These are phyloP conservation scores for Alectoris magna DNA, from an alignment of 2,797 vertebrate genomes.

Conservation along the genomic window DNA sequence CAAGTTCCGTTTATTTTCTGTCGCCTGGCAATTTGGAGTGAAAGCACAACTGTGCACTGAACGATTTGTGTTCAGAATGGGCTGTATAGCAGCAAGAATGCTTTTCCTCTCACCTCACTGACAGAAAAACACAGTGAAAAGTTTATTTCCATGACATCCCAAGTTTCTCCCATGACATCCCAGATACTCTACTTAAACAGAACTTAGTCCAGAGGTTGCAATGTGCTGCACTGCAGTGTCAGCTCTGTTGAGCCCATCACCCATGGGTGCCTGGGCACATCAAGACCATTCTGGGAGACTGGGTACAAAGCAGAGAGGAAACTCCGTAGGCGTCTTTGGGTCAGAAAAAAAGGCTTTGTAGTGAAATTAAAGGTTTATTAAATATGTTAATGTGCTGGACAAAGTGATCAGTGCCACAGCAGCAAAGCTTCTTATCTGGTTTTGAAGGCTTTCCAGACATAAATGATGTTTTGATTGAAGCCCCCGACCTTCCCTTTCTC, in stretches of 20 bases:
- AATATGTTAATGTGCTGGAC: neutral
- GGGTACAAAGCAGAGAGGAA: neutral
- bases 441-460: neutral
- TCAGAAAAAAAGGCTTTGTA: neutral
- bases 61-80: neutral
- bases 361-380: neutral
- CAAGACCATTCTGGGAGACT: neutral
- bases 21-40: neutral
- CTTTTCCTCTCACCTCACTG: neutral
- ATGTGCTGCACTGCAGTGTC: neutral
- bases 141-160: neutral
- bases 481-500: neutral
- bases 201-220: neutral
- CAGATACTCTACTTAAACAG: neutral
- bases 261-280: too few relatives aligned
- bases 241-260: neutral
- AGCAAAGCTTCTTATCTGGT: neutral
- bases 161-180: neutral
- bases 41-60: neutral
- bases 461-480: conserved; percentile 16
- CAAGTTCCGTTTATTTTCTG: neutral
- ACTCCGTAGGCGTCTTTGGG: neutral
- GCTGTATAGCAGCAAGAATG: neutral
- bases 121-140: neutral
- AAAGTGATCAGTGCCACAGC: neutral